These are phyloP conservation scores for Rhinolophus ferrumequinum DNA, from an alignment of 2,113 vertebrate species.

Conservation along the genomic window DNA sequence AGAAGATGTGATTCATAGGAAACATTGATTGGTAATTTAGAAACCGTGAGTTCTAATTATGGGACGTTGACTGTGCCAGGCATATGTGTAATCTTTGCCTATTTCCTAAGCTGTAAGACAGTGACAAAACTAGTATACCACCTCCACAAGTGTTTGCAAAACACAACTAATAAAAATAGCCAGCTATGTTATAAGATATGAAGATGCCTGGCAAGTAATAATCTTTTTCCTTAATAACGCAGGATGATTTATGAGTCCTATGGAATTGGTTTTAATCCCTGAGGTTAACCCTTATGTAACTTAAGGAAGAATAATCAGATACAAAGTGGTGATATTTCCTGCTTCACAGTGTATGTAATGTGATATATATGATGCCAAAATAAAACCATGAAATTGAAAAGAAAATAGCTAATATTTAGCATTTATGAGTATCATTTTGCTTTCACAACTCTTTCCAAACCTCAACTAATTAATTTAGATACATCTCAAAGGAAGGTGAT, in stretches of 20 bases:
- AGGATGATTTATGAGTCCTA: constrained; percentile 47
- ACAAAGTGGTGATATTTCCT: constrained; percentile 37
- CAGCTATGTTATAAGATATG: constrained; percentile 15
- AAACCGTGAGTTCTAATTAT: constrained; percentile 20
- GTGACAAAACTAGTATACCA: background rate
- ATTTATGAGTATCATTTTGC: constrained; percentile 43
- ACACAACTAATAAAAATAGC: constrained; percentile 28
- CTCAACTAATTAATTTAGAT: constrained; percentile 54
- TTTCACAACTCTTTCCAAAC: constrained; percentile 56
- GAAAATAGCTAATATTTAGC: constrained; percentile 40
- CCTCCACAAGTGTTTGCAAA: background rate
- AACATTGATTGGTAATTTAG: background rate
- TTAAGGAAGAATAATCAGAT: constrained; percentile 64
- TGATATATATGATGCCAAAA: constrained; percentile 9
- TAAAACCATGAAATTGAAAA: constrained; percentile 23
- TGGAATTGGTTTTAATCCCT: constrained; percentile 48
- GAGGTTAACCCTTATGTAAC: constrained; percentile 46
- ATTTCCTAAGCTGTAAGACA: background rate
- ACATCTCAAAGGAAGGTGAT: constrained; percentile 31
- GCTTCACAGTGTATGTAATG: constrained; percentile 34
- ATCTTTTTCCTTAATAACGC: constrained; percentile 48
- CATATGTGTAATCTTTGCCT: background rate
- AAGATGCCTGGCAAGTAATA: constrained; percentile 41
- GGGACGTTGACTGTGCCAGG: background rate
- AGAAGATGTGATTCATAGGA: background rate